A percentile compares a stretch with the other conserved stretches of the same genome.
phyloP scores from a whole-genome alignment of 2,797 vertebrate species.

The Enteromius mattozi region DNA sequence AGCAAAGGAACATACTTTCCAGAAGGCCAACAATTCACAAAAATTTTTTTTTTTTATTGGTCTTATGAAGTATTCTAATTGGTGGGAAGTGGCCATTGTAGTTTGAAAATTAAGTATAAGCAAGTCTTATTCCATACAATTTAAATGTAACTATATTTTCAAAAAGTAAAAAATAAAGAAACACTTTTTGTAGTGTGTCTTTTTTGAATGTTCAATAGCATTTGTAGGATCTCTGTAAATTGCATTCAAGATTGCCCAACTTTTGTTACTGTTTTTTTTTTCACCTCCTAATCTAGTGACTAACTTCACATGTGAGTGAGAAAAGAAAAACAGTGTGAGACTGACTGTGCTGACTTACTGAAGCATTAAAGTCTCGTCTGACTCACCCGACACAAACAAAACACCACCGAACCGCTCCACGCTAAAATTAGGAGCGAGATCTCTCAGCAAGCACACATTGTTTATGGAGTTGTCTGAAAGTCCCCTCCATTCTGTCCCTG shows the following conservation, averaged over 20 bases:
- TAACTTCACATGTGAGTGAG: neutral
- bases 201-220: neutral
- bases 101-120: too few species aligned
- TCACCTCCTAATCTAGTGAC: constrained; percentile 7
- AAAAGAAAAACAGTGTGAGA: constrained; percentile 10
- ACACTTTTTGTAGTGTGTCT: neutral
- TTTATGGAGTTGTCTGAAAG: constrained; percentile 61
- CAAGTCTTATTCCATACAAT: too few species aligned
- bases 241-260: neutral
- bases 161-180: neutral
- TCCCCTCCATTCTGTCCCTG: constrained; percentile 29
- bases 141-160: neutral
- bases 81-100: too few species aligned
- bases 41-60: too few species aligned
- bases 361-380: constrained; percentile 33
- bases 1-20: too few species aligned
- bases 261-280: neutral
- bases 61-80: too few species aligned
- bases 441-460: constrained; percentile 56
- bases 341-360: constrained; percentile 19
- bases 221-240: neutral
- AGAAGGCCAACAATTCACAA: too few species aligned
- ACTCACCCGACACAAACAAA: constrained; percentile 48
- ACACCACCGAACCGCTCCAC: constrained; percentile 28
- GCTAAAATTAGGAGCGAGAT: constrained; percentile 60